phyloP scores from a whole-genome alignment of 2,797 vertebrate genomes.

The Enteromius trimaculatus region DNA sequence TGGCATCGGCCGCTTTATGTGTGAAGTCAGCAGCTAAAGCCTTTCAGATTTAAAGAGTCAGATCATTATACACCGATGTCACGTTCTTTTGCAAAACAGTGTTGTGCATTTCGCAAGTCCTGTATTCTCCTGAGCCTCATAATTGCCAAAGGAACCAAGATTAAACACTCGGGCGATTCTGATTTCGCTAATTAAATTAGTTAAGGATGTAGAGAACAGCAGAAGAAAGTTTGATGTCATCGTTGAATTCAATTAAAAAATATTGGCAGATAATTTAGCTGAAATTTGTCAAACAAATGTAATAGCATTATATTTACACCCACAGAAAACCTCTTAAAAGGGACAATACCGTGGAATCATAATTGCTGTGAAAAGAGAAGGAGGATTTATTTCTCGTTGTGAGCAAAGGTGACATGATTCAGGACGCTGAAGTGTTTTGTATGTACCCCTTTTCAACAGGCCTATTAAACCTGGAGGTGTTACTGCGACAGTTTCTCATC shows the following conservation, averaged over 20 bases:
- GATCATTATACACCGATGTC: slow-evolving; percentile 36
- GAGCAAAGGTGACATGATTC: slow-evolving; percentile 30
- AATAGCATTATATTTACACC: background rate
- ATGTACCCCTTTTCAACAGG: slow-evolving; percentile 74
- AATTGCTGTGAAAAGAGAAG: slow-evolving; percentile 5
- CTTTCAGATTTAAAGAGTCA: slow-evolving; percentile 38
- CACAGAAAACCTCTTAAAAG: background rate
- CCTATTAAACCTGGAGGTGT: slow-evolving; percentile 95
- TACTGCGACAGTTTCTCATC: slow-evolving; percentile 97
- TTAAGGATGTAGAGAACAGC: background rate
- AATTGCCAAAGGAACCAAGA: slow-evolving; percentile 19
- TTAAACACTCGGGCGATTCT: slow-evolving; percentile 29
- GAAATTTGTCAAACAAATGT: background rate
- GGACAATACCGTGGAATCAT: background rate
- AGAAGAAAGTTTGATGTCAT: background rate
- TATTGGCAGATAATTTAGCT: background rate
- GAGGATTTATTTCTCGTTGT: slow-evolving; percentile 37
- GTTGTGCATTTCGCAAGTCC: slow-evolving; percentile 18
- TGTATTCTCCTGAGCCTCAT: slow-evolving; percentile 22
- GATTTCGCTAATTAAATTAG: slow-evolving; percentile 30
- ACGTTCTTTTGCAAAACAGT: slow-evolving; percentile 7
- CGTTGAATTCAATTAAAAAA: background rate
- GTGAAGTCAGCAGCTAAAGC: slow-evolving; percentile 36
- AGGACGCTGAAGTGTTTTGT: slow-evolving; percentile 30
- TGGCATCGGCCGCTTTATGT: background rate